phyloP scores from a whole-genome alignment of 2,797 vertebrate genomes.

The Neoniphon sammara region DNA sequence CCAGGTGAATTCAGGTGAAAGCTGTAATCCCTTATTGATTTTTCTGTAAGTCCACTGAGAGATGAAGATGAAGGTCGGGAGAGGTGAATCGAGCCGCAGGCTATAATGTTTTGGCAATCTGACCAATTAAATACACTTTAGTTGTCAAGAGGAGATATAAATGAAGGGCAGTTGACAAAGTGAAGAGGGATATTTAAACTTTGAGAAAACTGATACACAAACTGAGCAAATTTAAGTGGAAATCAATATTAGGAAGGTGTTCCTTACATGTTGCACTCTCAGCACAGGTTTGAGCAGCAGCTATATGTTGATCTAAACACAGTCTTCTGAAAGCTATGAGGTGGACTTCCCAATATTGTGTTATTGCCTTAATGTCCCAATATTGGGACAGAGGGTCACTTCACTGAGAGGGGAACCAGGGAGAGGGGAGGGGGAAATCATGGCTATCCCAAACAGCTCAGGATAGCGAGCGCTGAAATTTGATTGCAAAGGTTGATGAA shows the following conservation, averaged over 20 bases:
- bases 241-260: no score
- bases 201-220: neutral
- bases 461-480: constrained; percentile 45
- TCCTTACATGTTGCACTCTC: no score
- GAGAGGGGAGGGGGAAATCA: constrained; percentile 21
- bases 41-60: constrained; percentile 1
- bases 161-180: constrained; percentile 5
- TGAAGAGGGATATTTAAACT: constrained; percentile 2
- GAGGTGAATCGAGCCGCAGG: neutral
- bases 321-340: constrained; percentile 79
- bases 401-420: constrained; percentile 32
- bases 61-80: constrained; percentile 19
- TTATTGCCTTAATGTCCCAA: constrained; percentile 51
- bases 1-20: constrained; percentile 24
- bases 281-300: neutral
- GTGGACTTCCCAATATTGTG: constrained; percentile 67
- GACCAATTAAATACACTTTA: constrained; percentile 37
- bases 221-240: no score
- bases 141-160: constrained; percentile 20
- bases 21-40: constrained; percentile 40
- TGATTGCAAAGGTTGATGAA: constrained; percentile 37
- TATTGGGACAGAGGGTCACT: constrained; percentile 64
- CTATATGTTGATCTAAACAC: neutral
- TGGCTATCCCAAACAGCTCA: constrained; percentile 54
- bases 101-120: constrained; percentile 30